Base-by-base conservation (phyloP, 2,113 vertebrate species). In the Hippoglossus stenolepis region DNA sequence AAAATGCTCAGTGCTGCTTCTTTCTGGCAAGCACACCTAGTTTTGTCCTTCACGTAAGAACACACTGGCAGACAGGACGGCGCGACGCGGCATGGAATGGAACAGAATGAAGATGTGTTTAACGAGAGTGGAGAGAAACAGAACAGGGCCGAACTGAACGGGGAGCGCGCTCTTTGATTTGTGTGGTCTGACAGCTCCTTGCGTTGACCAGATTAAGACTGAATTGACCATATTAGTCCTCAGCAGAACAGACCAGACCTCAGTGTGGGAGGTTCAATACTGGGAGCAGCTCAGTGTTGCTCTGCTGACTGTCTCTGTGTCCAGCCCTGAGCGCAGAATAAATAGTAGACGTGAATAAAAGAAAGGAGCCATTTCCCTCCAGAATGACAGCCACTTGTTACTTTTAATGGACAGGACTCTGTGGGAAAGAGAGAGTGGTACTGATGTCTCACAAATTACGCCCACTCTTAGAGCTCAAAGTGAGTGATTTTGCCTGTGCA, bases 21-120 rank as follows among this genome's bases (percentile, higher is more conserved):
- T 86, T 78, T 90, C 69, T 92, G 92, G 90, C 88, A 80, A 83
- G 82, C 75, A 0, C 63, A 8, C 23, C 35, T 56, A 28, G 76
- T 69, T 85, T 76, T 62, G 82, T 89, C 88, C 90, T 87, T 88
- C 80, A 73, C 21, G 38, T 62, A 71, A 31, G 82, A 86, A 85
- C 85, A 56, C 49, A 0, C 53, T 47, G 70, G 83, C 85, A 85
- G 86, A 80, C 77, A 71, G 73, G 26, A 64, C 20, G 54, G 79
- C 70, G 53, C 47, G 14, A 72, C 45, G 35, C n/a, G 4, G 65
- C 8, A 51, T 15, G 59, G 69, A 45, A 56, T 43, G 64, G 77
- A 83, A 61, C 71, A 59, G 70, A 70, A 38, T 5, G 68, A 67
- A 66, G 59, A 71, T n/a, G 61, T 11, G 43, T 13, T 7, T n/a